Evolutionary conservation across 2,888 invertebrate genomes (phyloP), one percentile per base, ranked within the genome.

Genomic region (Biston betularia): DNA sequence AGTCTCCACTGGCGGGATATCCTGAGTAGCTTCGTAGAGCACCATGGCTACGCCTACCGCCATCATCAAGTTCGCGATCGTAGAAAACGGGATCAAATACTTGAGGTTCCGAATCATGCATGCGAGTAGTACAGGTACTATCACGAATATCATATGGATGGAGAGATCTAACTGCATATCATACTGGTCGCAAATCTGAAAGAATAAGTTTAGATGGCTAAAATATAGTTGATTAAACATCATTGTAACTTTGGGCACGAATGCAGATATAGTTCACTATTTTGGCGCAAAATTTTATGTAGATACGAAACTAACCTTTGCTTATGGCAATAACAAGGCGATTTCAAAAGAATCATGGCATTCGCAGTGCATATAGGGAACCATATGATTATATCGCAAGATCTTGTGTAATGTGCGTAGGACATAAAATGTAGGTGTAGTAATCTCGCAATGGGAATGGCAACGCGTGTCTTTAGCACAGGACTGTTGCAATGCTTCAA

Each of bases 41-140:
- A 98, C 97, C 40, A 97, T 95, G 44, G 95, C 91, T 24, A 98
- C 88, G 0, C 98, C 97, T 10, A 95, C 86, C 0, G 95, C 93
- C 94, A 98, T 96, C 63, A 97, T 94, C 9, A 97, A 96, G 87
- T 99, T 99, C 49, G 99, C 99, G 0, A 98, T 91, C 93, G 97
- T 97, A 0, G 99, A 99, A 73, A 98, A 96, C 0, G 98, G 98
- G 0, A 99, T 98, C 73, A 99, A 90, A 79, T 97, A 97, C 85
- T 98, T 98, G 33, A 99, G 94, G 89, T 98, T 97, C 53, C 97
- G 95, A 59, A 98, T 96, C 94, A 97, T 95, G 70, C 96, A 96
- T 40, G 96, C 95, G 38, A 97, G 79, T 55, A 97, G 89, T 53
- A 98, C 95, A 0, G 97, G 97, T 1, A 97, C 74, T 60, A 97